phyloP scores from a whole-genome alignment of 2,888 invertebrate species.

The Pecten maximus region DNA sequence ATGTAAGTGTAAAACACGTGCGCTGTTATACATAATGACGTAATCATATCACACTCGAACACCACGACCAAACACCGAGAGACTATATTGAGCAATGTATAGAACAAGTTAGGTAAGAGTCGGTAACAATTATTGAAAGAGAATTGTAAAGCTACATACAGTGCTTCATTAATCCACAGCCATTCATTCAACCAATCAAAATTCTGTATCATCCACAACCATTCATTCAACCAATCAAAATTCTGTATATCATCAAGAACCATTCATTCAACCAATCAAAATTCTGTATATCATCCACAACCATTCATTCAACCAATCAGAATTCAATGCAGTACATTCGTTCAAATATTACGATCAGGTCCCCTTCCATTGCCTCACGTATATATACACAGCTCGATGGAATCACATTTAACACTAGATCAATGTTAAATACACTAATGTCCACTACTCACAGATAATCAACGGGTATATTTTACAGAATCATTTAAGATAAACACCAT shows the following conservation, averaged over 20 bases:
- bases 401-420: no score
- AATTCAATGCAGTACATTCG: not conserved
- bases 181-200: no score
- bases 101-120: not conserved
- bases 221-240: not conserved
- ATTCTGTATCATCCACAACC: not conserved
- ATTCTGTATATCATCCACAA: no score
- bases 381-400: not conserved
- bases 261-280: no score
- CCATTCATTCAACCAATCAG: no score
- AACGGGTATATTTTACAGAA: not conserved
- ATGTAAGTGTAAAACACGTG: not conserved
- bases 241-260: no score
- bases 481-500: not conserved
- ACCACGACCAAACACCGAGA: not conserved
- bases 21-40: not conserved
- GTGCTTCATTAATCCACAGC: not conserved
- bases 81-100: conserved; percentile 3
- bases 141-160: not conserved
- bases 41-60: not conserved
- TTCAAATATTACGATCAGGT: not conserved
- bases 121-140: not conserved
- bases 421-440: no score
- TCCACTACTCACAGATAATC: no score
- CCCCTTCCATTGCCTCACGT: not conserved